phyloP scores from a whole-genome alignment of 2,113 vertebrate species.

The Callaeas wilsoni region DNA sequence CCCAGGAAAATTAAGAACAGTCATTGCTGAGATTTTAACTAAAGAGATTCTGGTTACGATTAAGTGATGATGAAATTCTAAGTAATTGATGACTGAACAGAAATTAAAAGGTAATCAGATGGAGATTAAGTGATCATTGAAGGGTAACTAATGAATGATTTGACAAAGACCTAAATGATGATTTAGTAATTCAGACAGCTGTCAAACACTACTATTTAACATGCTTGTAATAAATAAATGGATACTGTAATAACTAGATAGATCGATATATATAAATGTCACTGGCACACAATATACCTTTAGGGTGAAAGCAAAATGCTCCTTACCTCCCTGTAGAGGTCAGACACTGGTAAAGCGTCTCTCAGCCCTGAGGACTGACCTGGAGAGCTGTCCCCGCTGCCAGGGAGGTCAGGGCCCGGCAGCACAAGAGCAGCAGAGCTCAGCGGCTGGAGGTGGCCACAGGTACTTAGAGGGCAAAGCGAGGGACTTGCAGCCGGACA shows the following conservation, averaged over 20 bases:
- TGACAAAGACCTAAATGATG: not conserved
- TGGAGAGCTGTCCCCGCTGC: too few relatives aligned
- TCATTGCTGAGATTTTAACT: not conserved
- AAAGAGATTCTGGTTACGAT: not conserved
- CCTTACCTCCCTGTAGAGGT: not conserved
- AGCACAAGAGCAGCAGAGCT: not conserved
- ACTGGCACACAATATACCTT: not conserved
- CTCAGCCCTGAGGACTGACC: not conserved
- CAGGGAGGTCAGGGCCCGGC: not conserved
- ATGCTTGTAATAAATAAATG: not conserved
- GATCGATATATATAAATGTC: fast-evolving
- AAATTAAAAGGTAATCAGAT: not conserved
- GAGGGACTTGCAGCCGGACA: fast-evolving
- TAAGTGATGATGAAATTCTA: not conserved
- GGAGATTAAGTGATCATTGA: fast-evolving
- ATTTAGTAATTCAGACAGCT: not conserved
- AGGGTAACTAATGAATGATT: not conserved
- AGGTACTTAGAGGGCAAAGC: fast-evolving
- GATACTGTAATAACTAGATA: not conserved
- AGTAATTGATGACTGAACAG: fast-evolving
- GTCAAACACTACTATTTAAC: not conserved
- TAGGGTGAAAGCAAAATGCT: fast-evolving
- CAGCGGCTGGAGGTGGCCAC: fast-evolving
- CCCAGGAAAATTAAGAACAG: not conserved
- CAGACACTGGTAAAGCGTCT: fast-evolving